Evolutionary conservation across 2,888 invertebrate species (phyloP).

Genomic region (Rhopalosiphum nymphaeae): DNA sequence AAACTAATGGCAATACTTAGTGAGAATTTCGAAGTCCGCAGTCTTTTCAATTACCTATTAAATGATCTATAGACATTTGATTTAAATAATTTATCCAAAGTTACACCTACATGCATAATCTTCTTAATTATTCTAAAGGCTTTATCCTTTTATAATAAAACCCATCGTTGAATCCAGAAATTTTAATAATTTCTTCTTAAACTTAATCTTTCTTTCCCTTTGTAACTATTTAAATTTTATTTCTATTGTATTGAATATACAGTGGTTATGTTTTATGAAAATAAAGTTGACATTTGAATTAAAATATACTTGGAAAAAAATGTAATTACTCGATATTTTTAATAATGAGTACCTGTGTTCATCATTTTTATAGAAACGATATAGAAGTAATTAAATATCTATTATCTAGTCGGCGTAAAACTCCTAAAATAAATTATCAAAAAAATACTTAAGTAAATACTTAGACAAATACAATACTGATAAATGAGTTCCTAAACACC

Average conservation of each 20-base stretch:
- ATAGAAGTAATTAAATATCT: neutral
- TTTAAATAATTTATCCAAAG: neutral
- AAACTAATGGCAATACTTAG: neutral
- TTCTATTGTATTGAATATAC: too few relatives aligned
- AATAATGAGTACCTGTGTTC: neutral
- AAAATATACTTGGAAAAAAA: too few relatives aligned
- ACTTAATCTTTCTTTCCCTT: neutral
- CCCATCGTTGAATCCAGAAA: neutral
- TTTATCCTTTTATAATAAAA: neutral
- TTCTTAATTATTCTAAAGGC: neutral
- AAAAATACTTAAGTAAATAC: neutral
- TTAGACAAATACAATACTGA: neutral
- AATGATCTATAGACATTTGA: neutral
- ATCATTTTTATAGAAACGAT: neutral
- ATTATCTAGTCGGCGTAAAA: neutral
- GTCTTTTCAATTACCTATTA: neutral
- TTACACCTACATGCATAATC: neutral
- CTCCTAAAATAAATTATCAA: neutral
- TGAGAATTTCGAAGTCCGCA: neutral
- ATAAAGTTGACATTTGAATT: too few relatives aligned
- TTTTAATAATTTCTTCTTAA: neutral
- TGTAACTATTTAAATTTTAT: neutral
- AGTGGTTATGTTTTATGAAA: too few relatives aligned
- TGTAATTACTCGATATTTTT: neutral
- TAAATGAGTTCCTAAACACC: neutral